phyloP scores from a whole-genome alignment of 92 coral and sea anemone species.

The Palythoa caribaeorum region DNA sequence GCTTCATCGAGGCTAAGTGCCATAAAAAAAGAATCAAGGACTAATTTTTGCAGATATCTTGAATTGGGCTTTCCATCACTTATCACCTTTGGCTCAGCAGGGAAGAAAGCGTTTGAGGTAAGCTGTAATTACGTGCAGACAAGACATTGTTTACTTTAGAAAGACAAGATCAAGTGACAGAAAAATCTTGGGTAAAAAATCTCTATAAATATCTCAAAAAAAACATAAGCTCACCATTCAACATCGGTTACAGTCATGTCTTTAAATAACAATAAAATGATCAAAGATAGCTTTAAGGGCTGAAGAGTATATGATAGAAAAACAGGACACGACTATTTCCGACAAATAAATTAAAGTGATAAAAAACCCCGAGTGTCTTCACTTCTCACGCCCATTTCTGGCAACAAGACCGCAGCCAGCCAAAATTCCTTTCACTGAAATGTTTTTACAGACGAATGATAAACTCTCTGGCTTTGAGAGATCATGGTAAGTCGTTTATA shows the following conservation, averaged over 20 bases:
- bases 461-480: neutral
- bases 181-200: slow-evolving; percentile 19
- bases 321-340: slow-evolving; percentile 23
- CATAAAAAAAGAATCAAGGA: slow-evolving; percentile 23
- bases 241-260: neutral
- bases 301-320: neutral
- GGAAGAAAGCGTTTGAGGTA: slow-evolving; percentile 24
- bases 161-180: slow-evolving; percentile 49
- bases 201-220: neutral
- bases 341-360: slow-evolving; percentile 22
- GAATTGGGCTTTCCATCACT: slow-evolving; percentile 23
- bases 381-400: slow-evolving; percentile 38
- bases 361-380: slow-evolving; percentile 25
- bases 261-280: neutral
- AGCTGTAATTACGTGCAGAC: slow-evolving; percentile 48
- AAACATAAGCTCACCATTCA: neutral
- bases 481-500: neutral
- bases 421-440: slow-evolving; percentile 43
- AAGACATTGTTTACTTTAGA: slow-evolving; percentile 40
- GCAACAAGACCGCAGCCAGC: slow-evolving; percentile 25
- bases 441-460: slow-evolving; percentile 33
- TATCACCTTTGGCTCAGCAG: slow-evolving; percentile 26
- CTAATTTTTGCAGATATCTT: slow-evolving; percentile 24
- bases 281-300: neutral
- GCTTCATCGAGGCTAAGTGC: slow-evolving; percentile 43